Evolutionary conservation across 2,888 invertebrate species (phyloP).

Genomic region (Alviniconcha strummeri): DNA sequence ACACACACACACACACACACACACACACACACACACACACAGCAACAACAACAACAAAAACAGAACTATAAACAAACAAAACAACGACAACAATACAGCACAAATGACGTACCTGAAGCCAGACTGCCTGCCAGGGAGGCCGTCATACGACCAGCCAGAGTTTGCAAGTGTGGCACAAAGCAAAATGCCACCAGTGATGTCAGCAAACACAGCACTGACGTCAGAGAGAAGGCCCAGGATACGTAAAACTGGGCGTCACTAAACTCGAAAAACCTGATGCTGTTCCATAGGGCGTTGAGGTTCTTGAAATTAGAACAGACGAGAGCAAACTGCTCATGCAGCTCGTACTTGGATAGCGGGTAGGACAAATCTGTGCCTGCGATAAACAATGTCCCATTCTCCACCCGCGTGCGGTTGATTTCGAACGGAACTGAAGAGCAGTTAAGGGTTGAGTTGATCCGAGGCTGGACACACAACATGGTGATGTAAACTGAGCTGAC

Average conservation of each 20-base stretch:
- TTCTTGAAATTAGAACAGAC: constrained; percentile 28
- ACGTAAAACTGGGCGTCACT: constrained; percentile 16
- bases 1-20: background rate
- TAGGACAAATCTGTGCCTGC: constrained; percentile 21
- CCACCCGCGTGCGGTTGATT: constrained; percentile 14
- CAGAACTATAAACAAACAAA: background rate
- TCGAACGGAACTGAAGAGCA: constrained; percentile 20
- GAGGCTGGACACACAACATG: constrained; percentile 21
- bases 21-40: background rate
- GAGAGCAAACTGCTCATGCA: constrained; percentile 21
- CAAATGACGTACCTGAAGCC: background rate
- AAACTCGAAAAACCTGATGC: constrained; percentile 23
- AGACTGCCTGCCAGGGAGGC: constrained; percentile 31
- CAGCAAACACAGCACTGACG: constrained; percentile 31
- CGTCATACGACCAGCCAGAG: constrained; percentile 33
- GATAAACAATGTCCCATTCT: constrained; percentile 15
- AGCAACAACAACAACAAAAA: background rate
- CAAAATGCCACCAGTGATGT: constrained; percentile 29
- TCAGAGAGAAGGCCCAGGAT: constrained; percentile 23
- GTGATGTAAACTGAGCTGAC: background rate
- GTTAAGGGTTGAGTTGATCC: constrained; percentile 18
- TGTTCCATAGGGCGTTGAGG: constrained; percentile 17
- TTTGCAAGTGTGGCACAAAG: constrained; percentile 28
- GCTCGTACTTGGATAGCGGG: background rate
- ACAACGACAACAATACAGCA: background rate